Percentiles rank a stretch among this genome's conserved stretches.
phyloP scores from a whole-genome alignment of 1,140 invertebrate genomes.

The Brachionus paranguensis region DNA sequence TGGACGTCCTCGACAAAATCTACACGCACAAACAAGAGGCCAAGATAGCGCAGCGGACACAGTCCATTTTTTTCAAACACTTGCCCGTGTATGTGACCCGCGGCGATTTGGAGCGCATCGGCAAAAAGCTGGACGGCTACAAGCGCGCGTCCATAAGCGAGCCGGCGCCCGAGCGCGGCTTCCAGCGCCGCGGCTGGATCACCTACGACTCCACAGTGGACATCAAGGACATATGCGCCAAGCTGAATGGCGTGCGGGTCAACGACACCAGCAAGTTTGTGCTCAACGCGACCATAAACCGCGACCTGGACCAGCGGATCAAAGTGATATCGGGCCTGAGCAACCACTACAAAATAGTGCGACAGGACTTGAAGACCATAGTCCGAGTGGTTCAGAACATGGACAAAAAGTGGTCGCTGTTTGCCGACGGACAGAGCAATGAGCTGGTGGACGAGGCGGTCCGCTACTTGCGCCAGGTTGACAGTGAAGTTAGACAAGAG shows the following conservation, averaged over 20 bases:
- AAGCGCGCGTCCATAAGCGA: conserved; percentile 92
- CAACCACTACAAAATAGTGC: conserved; percentile 75
- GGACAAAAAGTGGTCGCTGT: conserved; percentile 93
- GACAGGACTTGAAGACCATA: conserved; percentile 83
- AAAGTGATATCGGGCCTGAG: conserved; percentile 86
- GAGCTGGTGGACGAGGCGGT: conserved; percentile 80
- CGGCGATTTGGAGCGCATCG: conserved; percentile 84
- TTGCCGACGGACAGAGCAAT: conserved; percentile 64
- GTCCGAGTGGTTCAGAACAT: conserved; percentile 88
- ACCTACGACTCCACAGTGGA: conserved; percentile 71
- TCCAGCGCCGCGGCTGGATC: conserved; percentile 93
- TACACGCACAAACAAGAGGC: conserved; percentile 34
- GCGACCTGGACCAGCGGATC: conserved; percentile 83
- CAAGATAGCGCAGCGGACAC: conserved; percentile 74
- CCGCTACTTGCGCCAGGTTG: conserved; percentile 55
- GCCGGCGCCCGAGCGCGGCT: conserved; percentile 80
- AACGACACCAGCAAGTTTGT: conserved; percentile 64
- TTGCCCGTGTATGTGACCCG: conserved; percentile 90
- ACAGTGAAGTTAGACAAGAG: background rate
- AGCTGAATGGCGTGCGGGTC: conserved; percentile 96
- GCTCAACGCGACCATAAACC: conserved; percentile 83
- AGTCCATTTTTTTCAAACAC: conserved; percentile 91
- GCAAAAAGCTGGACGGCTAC: conserved; percentile 64
- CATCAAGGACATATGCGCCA: conserved; percentile 96
- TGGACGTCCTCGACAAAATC: background rate